phyloP scores from a whole-genome alignment of 2,113 vertebrate genomes.

The Tupaia chinensis region DNA sequence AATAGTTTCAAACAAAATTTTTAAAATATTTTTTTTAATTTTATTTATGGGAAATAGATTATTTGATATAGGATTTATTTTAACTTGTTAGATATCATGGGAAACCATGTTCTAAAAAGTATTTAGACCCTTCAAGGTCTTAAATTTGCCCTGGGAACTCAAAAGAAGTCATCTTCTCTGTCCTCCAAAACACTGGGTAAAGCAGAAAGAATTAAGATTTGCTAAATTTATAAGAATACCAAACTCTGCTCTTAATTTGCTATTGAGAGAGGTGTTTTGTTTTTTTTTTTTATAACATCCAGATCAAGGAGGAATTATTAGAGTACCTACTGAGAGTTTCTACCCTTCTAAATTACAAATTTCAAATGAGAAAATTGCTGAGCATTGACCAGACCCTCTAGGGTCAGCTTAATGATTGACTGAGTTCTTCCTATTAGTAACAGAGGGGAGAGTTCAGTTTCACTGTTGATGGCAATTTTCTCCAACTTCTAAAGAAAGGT shows the following conservation, averaged over 20 bases:
- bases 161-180: background rate
- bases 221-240: background rate
- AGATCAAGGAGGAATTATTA: background rate
- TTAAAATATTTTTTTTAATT: background rate
- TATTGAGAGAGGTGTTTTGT: background rate
- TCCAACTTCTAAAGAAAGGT: background rate
- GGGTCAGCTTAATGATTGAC: background rate
- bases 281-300: background rate
- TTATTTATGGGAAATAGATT: background rate
- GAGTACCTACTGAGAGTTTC: background rate
- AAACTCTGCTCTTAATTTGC: background rate
- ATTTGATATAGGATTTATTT: background rate
- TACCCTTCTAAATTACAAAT: background rate
- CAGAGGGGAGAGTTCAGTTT: accelerated
- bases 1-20: conserved; percentile 54
- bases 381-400: background rate
- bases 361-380: conserved; percentile 10
- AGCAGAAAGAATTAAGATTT: background rate
- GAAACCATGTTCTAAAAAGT: background rate
- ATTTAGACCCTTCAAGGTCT: background rate
- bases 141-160: background rate
- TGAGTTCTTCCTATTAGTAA: background rate
- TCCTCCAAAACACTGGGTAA: background rate
- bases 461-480: no score
- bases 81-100: background rate